Evolutionary conservation across 2,797 vertebrate species (phyloP).

Genomic region (Xenopus petersii): DNA sequence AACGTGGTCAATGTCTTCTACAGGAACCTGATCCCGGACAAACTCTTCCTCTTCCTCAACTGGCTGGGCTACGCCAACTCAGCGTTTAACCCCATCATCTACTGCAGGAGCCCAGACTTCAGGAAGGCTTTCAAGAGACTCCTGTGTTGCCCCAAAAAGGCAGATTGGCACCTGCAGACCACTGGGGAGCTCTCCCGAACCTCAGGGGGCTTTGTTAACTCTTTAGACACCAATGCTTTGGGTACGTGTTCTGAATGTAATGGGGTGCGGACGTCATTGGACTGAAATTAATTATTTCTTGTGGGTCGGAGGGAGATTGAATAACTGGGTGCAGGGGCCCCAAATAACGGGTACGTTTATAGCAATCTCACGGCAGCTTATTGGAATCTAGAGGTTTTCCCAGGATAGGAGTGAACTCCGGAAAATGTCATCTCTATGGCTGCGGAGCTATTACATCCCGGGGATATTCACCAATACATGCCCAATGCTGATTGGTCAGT

Average conservation of each 20-base stretch:
- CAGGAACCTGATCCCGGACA: constrained; percentile 82
- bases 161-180: constrained; percentile 70
- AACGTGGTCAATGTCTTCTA: constrained; percentile 93
- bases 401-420: too few species aligned
- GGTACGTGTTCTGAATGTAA: constrained; percentile 85
- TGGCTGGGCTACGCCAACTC: constrained; percentile 98
- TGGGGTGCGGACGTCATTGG: constrained; percentile 74
- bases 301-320: background rate
- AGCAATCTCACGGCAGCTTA: too few species aligned
- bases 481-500: too few species aligned
- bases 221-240: constrained; percentile 68
- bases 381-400: too few species aligned
- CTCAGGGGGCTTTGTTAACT: constrained; percentile 72
- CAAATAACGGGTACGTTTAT: background rate
- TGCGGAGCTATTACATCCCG: too few species aligned
- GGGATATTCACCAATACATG: too few species aligned
- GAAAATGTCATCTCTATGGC: too few species aligned
- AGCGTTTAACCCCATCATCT: constrained; percentile 96
- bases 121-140: constrained; percentile 90
- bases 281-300: constrained; percentile 49
- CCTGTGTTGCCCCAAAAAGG: constrained; percentile 80
- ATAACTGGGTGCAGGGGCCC: background rate
- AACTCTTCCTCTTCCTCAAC: constrained; percentile 94
- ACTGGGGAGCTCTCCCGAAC: constrained; percentile 73
- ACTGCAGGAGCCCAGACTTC: constrained; percentile 96